Evolutionary conservation across 2,113 vertebrate genomes (phyloP), one percentile per base, ranked within the genome.

Genomic region (Desmodus rotundus): DNA sequence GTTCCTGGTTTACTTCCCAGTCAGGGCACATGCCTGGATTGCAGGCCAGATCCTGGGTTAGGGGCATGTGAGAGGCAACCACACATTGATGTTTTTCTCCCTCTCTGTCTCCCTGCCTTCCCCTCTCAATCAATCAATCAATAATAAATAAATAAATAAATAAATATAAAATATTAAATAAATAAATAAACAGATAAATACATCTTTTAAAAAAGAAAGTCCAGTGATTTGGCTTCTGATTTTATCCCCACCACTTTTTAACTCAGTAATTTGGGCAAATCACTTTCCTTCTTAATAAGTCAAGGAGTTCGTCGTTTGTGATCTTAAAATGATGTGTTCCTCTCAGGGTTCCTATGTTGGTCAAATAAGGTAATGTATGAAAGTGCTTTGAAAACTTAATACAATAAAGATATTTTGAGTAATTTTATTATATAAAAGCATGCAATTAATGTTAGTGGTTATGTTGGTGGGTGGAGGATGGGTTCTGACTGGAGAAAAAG

Each of bases 321-420:
- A 70, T 91, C 36, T 93, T 92, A 81, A 3, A 3, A 17, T 95
- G 17, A 26, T 58, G 2, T 78, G 13, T 67, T 17, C 41, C 36
- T 91, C 52, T 70, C 61, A 70, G 54, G 11, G 43, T 73, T 72
- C 43, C 19, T 72, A 0, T 80, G 17, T 63, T 73, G 15, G n/a
- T 72, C 43, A 81, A 24, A n/a, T 87, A 31, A 41, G 72, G 56
- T 38, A 85, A 84, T 67, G 3, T 81, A 50, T 93, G 47, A 82
- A 91, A 91, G 36, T 88, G 17, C 22, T 86, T 84, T 81, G 36
- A 93, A 97, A 95, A 88, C 56, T 91, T 93, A 43, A 56, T 88
- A 70, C 17, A 87, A 1, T 47, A 26, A 94, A 58, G 36, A 16
- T 58, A 81, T 67, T 84, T 84, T 56, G 58, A 96, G 61, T 91